Evolutionary conservation across 2,113 vertebrate genomes (phyloP).

Genomic region (Marcusenius ussheri): DNA sequence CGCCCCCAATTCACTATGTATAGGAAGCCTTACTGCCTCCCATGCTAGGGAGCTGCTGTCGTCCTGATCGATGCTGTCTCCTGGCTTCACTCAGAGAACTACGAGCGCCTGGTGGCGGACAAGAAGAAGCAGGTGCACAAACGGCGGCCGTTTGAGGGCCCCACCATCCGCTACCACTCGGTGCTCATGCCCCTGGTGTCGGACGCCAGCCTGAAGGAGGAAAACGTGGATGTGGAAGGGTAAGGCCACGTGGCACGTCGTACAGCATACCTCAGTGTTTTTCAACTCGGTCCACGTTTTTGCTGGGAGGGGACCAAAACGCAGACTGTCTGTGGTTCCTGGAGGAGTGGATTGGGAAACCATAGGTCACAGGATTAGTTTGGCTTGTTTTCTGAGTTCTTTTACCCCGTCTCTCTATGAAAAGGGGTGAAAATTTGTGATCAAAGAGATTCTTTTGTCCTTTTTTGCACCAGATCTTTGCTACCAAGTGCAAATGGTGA

Average conservation of each 20-base stretch:
- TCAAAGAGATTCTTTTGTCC: background rate
- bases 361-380: background rate
- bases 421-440: background rate
- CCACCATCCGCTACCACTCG: slow-evolving; percentile 82
- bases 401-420: background rate
- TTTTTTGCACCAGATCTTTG: background rate
- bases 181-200: slow-evolving; percentile 80
- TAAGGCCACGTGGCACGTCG: slow-evolving; percentile 37
- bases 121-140: slow-evolving; percentile 97
- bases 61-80: background rate
- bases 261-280: no score
- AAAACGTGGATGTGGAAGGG: slow-evolving; percentile 92
- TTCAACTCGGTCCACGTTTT: background rate
- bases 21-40: background rate
- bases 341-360: background rate
- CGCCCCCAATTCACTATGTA: background rate
- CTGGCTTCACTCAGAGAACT: slow-evolving; percentile 71
- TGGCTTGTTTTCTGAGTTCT: background rate
- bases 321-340: background rate
- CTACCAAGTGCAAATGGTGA: background rate
- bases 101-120: slow-evolving; percentile 88
- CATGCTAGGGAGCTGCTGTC: background rate
- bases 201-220: slow-evolving; percentile 73
- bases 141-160: slow-evolving; percentile 79
- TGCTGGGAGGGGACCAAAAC: background rate